Evolutionary conservation across 2,888 invertebrate species (phyloP).

Genomic region (Nomada flava): DNA sequence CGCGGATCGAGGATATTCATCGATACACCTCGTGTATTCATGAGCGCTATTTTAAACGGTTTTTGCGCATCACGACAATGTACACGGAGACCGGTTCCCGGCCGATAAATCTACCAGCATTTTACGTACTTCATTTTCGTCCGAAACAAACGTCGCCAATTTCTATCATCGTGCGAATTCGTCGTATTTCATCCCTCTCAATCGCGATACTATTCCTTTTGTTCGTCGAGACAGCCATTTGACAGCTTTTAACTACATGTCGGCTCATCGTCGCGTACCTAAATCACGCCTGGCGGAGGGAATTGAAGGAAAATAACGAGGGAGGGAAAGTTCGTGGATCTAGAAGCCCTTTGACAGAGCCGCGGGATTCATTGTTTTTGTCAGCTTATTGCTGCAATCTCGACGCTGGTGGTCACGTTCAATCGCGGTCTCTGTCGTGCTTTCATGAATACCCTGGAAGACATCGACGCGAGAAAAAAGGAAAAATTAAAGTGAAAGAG

Average conservation of each 20-base stretch:
- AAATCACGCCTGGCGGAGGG: neutral
- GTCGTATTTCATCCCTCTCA: neutral
- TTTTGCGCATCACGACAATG: neutral
- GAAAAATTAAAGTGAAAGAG: neutral
- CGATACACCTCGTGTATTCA: neutral
- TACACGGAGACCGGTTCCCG: neutral
- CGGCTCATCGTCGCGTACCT: neutral
- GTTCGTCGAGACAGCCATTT: conserved; percentile 5
- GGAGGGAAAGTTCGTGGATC: neutral
- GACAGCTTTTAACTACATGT: conserved; percentile 5
- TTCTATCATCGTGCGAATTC: neutral
- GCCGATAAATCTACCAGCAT: conserved; percentile 6
- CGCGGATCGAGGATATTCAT: conserved; percentile 14
- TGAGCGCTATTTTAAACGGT: neutral
- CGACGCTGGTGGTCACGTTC: conserved; percentile 10
- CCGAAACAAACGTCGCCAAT: conserved; percentile 15
- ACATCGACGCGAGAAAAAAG: neutral
- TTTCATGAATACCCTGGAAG: conserved; percentile 5
- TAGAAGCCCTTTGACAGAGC: neutral
- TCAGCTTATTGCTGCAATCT: conserved; percentile 21
- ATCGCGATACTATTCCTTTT: neutral
- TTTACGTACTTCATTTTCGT: conserved; percentile 7
- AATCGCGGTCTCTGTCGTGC: conserved; percentile 4
- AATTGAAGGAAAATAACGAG: neutral
- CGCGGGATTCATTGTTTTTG: conserved; percentile 16